A percentile compares a stretch with the other conserved stretches of the same genome.
phyloP scores from a whole-genome alignment of 2,113 vertebrate species.

The Pseudorectes ferrugineus region DNA sequence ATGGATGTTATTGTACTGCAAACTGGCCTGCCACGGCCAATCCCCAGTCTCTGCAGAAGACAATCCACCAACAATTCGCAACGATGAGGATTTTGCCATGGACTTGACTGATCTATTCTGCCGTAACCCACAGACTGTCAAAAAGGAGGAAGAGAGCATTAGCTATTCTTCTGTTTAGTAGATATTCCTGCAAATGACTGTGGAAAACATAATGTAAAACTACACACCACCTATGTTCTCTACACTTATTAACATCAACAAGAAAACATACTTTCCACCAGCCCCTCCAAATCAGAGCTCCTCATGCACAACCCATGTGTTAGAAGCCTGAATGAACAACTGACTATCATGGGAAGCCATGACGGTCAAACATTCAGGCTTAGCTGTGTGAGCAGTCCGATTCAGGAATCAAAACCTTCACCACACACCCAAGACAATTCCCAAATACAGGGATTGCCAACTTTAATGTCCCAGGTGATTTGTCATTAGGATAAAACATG shows the following conservation, averaged over 20 bases:
- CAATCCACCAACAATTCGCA: slow-evolving; percentile 81
- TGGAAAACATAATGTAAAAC: background rate
- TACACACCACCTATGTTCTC: background rate
- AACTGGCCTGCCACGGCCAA: slow-evolving; percentile 93
- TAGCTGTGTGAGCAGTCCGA: background rate
- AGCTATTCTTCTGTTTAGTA: background rate
- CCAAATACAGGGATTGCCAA: background rate
- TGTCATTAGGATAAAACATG: background rate
- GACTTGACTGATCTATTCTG: slow-evolving; percentile 58
- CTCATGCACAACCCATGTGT: background rate
- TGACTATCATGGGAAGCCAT: background rate
- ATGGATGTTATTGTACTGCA: slow-evolving; percentile 78
- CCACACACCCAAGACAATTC: background rate
- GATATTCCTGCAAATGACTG: background rate
- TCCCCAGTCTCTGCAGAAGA: slow-evolving; percentile 74
- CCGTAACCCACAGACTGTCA: slow-evolving; percentile 70
- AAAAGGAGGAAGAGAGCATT: background rate
- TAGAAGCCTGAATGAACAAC: background rate
- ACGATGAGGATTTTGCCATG: background rate
- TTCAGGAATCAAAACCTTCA: background rate
- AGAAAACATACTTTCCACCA: background rate
- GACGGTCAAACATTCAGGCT: background rate
- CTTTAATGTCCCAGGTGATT: background rate
- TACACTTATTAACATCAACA: background rate
- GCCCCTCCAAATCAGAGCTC: background rate